These are phyloP conservation scores for Musca vetustissima DNA, from an alignment of 1,140 invertebrate species.

Conservation along the genomic window DNA sequence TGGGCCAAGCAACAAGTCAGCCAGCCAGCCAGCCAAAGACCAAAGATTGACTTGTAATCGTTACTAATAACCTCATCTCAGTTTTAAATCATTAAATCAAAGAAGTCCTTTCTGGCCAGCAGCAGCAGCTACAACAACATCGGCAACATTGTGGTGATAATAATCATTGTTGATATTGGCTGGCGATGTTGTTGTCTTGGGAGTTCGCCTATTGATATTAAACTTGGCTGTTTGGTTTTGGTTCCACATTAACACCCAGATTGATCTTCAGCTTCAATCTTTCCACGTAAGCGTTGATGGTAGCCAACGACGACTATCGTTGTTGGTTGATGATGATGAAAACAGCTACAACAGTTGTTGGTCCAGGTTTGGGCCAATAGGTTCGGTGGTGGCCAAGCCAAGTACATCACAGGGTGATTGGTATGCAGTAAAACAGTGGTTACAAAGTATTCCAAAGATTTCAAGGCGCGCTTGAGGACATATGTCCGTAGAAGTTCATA, in stretches of 20 bases:
- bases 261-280: slow-evolving; percentile 12
- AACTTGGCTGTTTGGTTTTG: not conserved
- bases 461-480: too few relatives aligned
- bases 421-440: too few relatives aligned
- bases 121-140: not conserved
- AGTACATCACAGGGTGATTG: too few relatives aligned
- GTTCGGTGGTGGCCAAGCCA: too few relatives aligned
- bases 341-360: too few relatives aligned
- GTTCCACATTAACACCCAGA: not conserved
- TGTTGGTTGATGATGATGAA: too few relatives aligned
- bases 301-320: not conserved
- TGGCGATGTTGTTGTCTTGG: not conserved
- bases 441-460: too few relatives aligned
- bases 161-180: slow-evolving; percentile 4
- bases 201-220: not conserved
- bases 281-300: slow-evolving; percentile 18
- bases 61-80: slow-evolving; percentile 18
- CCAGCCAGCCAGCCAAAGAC: not conserved
- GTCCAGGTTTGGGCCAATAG: too few relatives aligned
- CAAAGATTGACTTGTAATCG: slow-evolving; percentile 20
- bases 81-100: slow-evolving; percentile 19
- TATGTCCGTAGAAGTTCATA: too few relatives aligned
- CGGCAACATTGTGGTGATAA: slow-evolving; percentile 3
- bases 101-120: slow-evolving; percentile 1
- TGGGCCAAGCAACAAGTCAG: not conserved